Percentiles rank a stretch among this genome's conserved stretches.
phyloP scores from a whole-genome alignment of 2,888 invertebrate genomes.

The Hemaris fuciformis region DNA sequence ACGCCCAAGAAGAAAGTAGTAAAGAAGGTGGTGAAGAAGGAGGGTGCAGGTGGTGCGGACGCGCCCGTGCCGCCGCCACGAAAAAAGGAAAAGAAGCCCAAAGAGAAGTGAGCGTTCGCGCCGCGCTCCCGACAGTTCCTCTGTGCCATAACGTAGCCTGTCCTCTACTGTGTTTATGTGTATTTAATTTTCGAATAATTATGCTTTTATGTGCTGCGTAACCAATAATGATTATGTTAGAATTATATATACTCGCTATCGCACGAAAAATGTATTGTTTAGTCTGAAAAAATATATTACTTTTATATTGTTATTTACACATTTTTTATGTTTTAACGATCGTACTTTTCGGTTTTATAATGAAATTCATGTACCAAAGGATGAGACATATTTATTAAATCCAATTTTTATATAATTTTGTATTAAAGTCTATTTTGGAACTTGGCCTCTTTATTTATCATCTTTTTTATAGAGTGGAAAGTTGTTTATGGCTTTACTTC shows the following conservation, averaged over 20 bases:
- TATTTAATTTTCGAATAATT: slow-evolving; percentile 63
- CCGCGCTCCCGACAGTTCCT: slow-evolving; percentile 61
- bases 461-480: too few species aligned
- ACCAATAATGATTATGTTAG: slow-evolving; percentile 47
- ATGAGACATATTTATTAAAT: slow-evolving; percentile 68
- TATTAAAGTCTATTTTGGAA: slow-evolving; percentile 75
- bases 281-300: slow-evolving; percentile 52
- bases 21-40: slow-evolving; percentile 80
- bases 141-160: slow-evolving; percentile 75
- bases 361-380: slow-evolving; percentile 58
- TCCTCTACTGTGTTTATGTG: slow-evolving; percentile 55
- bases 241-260: slow-evolving; percentile 52
- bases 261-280: slow-evolving; percentile 57
- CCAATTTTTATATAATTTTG: slow-evolving; percentile 65
- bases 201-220: slow-evolving; percentile 73
- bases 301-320: slow-evolving; percentile 50
- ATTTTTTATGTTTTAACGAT: slow-evolving; percentile 46
- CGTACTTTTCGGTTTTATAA: slow-evolving; percentile 43
- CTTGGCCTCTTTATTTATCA: slow-evolving; percentile 16
- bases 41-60: slow-evolving; percentile 54
- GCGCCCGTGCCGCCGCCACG: slow-evolving; percentile 79
- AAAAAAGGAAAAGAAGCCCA: slow-evolving; percentile 80
- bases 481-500: too few species aligned
- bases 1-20: slow-evolving; percentile 66
- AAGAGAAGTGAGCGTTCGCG: slow-evolving; percentile 71